Evolutionary conservation across 1,140 invertebrate species (phyloP), one percentile per base, ranked within the genome.

Genomic region (Lineus longissimus): DNA sequence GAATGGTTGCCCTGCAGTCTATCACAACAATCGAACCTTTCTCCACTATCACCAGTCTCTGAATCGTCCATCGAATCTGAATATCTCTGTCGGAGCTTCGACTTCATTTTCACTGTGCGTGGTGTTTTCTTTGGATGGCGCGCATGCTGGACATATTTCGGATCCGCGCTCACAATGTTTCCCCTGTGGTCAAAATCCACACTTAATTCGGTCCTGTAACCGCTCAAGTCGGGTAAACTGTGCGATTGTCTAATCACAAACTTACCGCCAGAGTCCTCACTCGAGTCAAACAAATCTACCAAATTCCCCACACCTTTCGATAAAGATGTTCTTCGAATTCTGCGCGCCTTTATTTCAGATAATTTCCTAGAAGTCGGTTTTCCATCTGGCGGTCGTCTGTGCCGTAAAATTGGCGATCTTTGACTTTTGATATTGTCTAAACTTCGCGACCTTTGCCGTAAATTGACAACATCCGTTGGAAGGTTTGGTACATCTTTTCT

Each of bases 401-500:
- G 47, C 9, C 9, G n/a, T n/a, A n/a, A n/a, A 23, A 9, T n/a
- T 4, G n/a, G n/a, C n/a, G 47, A 23, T n/a, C 25, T 27, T 51
- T 23, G 19, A 23, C 19, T 9, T n/a, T 6, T 6, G 6, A 51
- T 23, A 23, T 6, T 51, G n/a, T 51, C 47, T n/a, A 51, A 51
- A 51, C 47, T 59, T 17, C 41, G 31, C 1, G 33, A 23, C 23
- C 43, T 27, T 33, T n/a, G 36, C 27, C 22, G 31, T 27, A 41
- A 17, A 23, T 33, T 43, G 13, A 41, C n/a, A 1, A 59, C 58
- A 30, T 25, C 55, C 36, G 29, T 57, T 30, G 2, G 19, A 36
- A 13, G 60, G 60, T 22, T 47, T 27, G 17, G n/a, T n/a, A 66
- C 64, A 43, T 62, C 63, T 29, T 55, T 40, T 17, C 57, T 33